A percentile compares a stretch with the other conserved stretches of the same genome.
These are phyloP conservation scores for Malthinus flaveolus DNA, from an alignment of 2,888 invertebrate genomes.

Conservation along the genomic window DNA sequence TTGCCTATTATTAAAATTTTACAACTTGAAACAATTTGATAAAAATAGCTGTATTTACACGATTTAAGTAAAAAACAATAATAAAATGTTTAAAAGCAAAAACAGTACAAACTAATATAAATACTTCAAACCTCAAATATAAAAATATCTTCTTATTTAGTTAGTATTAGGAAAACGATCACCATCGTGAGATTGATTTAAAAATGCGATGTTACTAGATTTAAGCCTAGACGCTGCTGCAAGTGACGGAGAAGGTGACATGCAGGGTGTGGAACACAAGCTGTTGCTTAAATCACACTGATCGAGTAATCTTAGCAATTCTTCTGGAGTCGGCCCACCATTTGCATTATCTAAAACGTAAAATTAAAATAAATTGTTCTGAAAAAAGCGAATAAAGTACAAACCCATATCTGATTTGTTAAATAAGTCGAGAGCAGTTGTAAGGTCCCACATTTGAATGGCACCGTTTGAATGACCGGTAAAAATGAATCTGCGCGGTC, in stretches of 20 bases:
- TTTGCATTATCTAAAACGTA: conserved; percentile 58
- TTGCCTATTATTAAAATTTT: too few species aligned
- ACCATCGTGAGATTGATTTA: conserved; percentile 59
- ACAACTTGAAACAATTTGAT: too few species aligned
- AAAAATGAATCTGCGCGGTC: conserved; percentile 85
- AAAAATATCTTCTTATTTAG: conserved; percentile 8
- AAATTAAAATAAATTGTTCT: conserved; percentile 5
- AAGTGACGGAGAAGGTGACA: conserved; percentile 71
- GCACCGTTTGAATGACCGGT: conserved; percentile 93
- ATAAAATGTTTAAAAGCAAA: too few species aligned
- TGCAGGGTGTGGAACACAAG: conserved; percentile 75
- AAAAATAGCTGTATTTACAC: too few species aligned
- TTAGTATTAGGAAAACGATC: conserved; percentile 32
- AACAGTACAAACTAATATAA: too few species aligned
- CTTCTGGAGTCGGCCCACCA: conserved; percentile 92
- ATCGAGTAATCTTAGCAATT: conserved; percentile 87
- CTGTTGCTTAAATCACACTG: conserved; percentile 91
- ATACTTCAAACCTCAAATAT: neutral
- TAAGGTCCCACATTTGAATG: conserved; percentile 98
- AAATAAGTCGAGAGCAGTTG: conserved; percentile 86
- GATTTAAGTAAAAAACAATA: too few species aligned
- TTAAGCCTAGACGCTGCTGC: conserved; percentile 59
- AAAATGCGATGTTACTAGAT: conserved; percentile 65
- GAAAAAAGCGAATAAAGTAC: neutral
- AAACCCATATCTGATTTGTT: conserved; percentile 59